Evolutionary conservation across 2,113 vertebrate genomes (phyloP), one percentile per base, ranked within the genome.

Genomic region (Bubo blakistoni): DNA sequence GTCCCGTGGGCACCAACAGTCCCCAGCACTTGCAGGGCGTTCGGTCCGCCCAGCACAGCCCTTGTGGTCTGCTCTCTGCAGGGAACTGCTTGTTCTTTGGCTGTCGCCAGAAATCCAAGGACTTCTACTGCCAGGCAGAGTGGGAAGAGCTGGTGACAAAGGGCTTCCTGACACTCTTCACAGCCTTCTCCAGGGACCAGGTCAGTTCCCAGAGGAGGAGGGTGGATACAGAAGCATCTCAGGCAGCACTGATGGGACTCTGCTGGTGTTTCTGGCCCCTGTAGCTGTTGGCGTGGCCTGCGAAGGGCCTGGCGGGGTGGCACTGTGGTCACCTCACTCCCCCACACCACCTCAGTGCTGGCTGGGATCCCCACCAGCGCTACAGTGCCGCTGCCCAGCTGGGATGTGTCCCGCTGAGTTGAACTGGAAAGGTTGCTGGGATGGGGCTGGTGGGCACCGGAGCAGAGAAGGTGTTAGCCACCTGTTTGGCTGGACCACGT

Each of bases 111-210:
- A 95, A 98, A 95, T 95, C 96, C 66, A 98, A 98, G 89, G 99
- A 99, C 94, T 99, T 99, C 97, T 99, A 98, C 97, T 99, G 98
- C 96, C 94, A 96, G n/a, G 79, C 74, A 0, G 99, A 99, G 83
- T 99, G 99, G 99, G 98, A 98, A 86, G 98, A 97, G 44, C 97
- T 99, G 94, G 95, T 96, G 74, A 51, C 88, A 30, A 96, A 86
- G 9, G 98, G 98, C 58, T 97, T 97, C 36, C 96, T 99, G 97
- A 98, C 46, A 0, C 97, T 99, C n/a, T 97, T 99, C 82, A 99
- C 99, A 0, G 99, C 99, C 34, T 99, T 99, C 95, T 99, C 99
- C 61, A 98, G 99, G 72, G 99, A 99, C 78, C 99, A 99, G 99
- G 99, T 99, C 42, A 92, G 96, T 87, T 92, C 42, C 65, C 36